Conservation (phyloP, 1,140 invertebrate genomes). For the Drosophila trapezifrons region DNA sequence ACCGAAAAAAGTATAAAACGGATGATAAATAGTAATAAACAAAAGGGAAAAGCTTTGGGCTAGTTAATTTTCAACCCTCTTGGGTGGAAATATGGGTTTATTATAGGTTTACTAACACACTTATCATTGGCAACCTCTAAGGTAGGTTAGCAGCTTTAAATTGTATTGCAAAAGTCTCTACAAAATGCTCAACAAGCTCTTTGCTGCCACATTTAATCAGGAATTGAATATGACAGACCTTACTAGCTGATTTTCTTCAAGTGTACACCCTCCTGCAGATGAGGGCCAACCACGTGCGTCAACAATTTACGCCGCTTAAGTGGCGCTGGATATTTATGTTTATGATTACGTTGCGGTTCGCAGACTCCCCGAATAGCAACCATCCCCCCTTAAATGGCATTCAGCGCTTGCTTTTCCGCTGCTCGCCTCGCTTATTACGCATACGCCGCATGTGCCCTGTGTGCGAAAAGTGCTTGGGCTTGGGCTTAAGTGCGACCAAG, state of each 20-base stretch:
- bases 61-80: not conserved
- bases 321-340: slow-evolving; percentile 73
- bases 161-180: not conserved
- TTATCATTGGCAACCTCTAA: not conserved
- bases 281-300: slow-evolving; percentile 60
- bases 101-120: too few relatives aligned
- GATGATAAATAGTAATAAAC: not conserved
- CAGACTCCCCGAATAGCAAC: slow-evolving; percentile 43
- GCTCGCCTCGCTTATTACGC: slow-evolving; percentile 21
- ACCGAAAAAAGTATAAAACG: slow-evolving; percentile 2
- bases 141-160: not conserved
- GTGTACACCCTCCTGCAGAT: slow-evolving; percentile 22
- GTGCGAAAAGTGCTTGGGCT: slow-evolving; percentile 10
- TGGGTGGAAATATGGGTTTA: not conserved
- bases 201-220: too few relatives aligned
- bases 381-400: slow-evolving; percentile 19
- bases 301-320: slow-evolving; percentile 76
- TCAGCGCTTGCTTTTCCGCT: slow-evolving; percentile 4
- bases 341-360: slow-evolving; percentile 76
- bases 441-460: slow-evolving; percentile 31
- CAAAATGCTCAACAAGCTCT: not conserved
- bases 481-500: slow-evolving; percentile 18
- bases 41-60: not conserved
- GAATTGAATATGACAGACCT: too few relatives aligned
- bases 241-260: not conserved